phyloP scores from a whole-genome alignment of 2,888 invertebrate genomes.

The Mongoloraphidia duomilia region DNA sequence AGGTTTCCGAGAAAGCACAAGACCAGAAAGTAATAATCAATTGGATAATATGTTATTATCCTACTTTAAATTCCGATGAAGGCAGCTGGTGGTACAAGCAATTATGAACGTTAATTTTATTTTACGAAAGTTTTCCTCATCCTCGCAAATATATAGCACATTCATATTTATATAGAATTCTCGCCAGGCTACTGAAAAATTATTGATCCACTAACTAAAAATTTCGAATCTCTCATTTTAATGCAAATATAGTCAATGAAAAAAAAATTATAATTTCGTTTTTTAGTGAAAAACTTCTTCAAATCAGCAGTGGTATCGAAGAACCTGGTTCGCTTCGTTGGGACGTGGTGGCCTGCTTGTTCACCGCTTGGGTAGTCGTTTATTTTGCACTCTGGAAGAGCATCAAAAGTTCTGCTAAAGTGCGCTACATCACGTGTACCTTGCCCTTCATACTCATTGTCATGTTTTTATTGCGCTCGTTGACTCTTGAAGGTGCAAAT shows the following conservation, averaged over 20 bases:
- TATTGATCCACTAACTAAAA: no score
- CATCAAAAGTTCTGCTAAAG: slow-evolving; percentile 82
- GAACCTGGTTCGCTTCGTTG: slow-evolving; percentile 68
- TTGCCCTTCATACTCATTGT: slow-evolving; percentile 80
- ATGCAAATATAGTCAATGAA: slow-evolving; percentile 6
- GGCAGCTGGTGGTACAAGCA: no score
- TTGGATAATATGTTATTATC: no score
- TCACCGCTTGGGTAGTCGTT: slow-evolving; percentile 86
- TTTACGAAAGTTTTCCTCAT: no score
- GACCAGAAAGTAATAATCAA: no score
- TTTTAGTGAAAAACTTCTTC: slow-evolving; percentile 70
- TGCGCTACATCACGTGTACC: slow-evolving; percentile 86
- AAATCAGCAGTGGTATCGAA: slow-evolving; percentile 72
- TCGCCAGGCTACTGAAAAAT: no score
- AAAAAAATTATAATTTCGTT: slow-evolving; percentile 7
- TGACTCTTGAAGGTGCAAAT: slow-evolving; percentile 79
- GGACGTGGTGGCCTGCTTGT: slow-evolving; percentile 78
- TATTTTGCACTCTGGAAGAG: slow-evolving; percentile 96
- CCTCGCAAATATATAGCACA: no score
- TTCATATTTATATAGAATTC: no score
- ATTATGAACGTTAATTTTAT: no score
- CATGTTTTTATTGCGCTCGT: slow-evolving; percentile 72
- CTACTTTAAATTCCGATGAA: no score
- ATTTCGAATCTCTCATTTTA: slow-evolving; percentile 1
- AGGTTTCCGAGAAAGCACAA: no score